Conservation (phyloP, 2,113 vertebrate genomes). For the Sceloporus tristichus region DNA sequence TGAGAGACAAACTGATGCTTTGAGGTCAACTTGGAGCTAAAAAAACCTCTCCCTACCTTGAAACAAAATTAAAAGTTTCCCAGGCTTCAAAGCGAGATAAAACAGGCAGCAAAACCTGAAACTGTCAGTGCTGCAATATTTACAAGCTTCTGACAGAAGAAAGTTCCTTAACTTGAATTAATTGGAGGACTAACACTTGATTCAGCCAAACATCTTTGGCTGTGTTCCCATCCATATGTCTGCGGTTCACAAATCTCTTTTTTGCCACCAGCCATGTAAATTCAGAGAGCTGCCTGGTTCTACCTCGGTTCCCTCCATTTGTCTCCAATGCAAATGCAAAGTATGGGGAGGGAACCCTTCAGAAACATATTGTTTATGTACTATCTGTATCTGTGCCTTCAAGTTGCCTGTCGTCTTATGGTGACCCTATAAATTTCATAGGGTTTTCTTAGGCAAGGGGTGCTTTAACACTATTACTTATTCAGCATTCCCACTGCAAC, state of each 20-base stretch:
- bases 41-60: conserved; percentile 31
- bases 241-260: conserved; percentile 61
- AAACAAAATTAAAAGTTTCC: conserved; percentile 63
- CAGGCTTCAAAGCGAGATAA: conserved; percentile 71
- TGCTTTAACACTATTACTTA: neutral
- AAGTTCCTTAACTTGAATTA: conserved; percentile 66
- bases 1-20: conserved; percentile 60
- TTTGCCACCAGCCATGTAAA: conserved; percentile 45
- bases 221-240: conserved; percentile 50
- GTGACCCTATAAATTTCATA: too few species aligned
- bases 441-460: too few species aligned
- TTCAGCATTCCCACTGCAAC: neutral
- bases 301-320: conserved; percentile 24
- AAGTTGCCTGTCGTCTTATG: too few species aligned
- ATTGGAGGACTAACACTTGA: conserved; percentile 61
- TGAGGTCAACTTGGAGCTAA: conserved; percentile 53
- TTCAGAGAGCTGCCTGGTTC: conserved; percentile 28
- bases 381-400: too few species aligned
- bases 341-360: too few species aligned
- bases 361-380: neutral
- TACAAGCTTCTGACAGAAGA: conserved; percentile 57
- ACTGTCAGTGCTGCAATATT: conserved; percentile 71
- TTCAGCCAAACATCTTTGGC: conserved; percentile 65
- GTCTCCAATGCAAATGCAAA: conserved; percentile 31
- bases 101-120: conserved; percentile 65